Evolutionary conservation across 2,888 invertebrate genomes (phyloP).

Genomic region (Philonicus albiceps): DNA sequence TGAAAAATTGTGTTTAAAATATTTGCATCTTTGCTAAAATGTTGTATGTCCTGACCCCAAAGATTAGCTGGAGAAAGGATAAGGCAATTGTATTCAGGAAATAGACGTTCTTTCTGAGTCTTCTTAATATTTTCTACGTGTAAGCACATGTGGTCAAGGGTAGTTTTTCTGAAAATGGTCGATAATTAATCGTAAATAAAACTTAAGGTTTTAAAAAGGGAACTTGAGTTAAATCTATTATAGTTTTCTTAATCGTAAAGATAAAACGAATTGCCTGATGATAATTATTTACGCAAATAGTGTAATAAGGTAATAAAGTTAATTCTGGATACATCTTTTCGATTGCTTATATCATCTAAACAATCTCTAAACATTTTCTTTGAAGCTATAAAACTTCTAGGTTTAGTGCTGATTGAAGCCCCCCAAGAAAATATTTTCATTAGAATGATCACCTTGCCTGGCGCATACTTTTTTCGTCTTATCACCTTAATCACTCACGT

Average conservation of each 20-base stretch:
- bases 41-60: conserved; percentile 85
- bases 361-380: too few species aligned
- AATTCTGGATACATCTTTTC: too few species aligned
- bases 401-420: too few species aligned
- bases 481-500: neutral
- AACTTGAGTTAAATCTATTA: neutral
- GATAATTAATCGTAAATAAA: neutral
- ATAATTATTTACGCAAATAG: too few species aligned
- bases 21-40: conserved; percentile 80
- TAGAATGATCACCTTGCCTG: neutral
- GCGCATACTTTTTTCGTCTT: neutral
- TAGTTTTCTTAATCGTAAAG: too few species aligned
- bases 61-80: conserved; percentile 92
- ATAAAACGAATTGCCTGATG: too few species aligned
- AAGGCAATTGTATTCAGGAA: conserved; percentile 93
- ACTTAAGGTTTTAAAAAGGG: neutral
- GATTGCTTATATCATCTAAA: too few species aligned
- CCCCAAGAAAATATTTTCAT: neutral
- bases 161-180: conserved; percentile 67
- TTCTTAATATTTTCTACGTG: conserved; percentile 83
- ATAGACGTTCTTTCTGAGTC: conserved; percentile 68
- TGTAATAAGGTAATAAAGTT: too few species aligned
- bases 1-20: conserved; percentile 83
- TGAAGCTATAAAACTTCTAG: too few species aligned
- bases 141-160: conserved; percentile 82